Base-by-base conservation (phyloP, 2,797 vertebrate genomes). In the Decapterus maruadsi region DNA sequence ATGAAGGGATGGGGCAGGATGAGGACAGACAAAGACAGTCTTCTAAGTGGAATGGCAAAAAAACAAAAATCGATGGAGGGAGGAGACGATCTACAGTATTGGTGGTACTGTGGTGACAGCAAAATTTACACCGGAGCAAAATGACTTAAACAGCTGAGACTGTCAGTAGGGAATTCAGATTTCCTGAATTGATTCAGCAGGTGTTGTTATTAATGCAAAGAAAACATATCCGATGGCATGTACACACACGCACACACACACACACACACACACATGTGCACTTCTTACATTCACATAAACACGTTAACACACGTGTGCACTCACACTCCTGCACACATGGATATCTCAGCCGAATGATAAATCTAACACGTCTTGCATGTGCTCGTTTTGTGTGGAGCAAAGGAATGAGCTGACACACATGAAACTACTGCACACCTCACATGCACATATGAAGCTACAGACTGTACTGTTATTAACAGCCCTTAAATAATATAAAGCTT, bases 71-170 rank as follows among this genome's bases (percentile, higher is more conserved):
- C 48, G 65, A 14, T 19, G 48, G 63, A 19, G 17, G 65, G 11
- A 50, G 34, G 29, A 51, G 38, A 0, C 2, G 22, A 73, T 71
- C 55, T 26, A 3, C 26, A 26, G 26, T 55, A 20, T 70, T 31
- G 70, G 54, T 68, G 31, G 43, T 12, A 17, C 16, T n/a, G 56
- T 61, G 58, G 34, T 73, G 19, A 69, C 38, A 43, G 62, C 46
- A 36, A 60, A 73, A 51, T 70, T 4, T 54, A 65, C 46, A 45
- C 19, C n/a, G n/a, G 51, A 69, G 36, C 45, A 53, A 14, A 55
- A 68, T 55, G 60, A 34, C 60, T 68, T 76, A n/a, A 78, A 53
- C 83, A 76, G 53, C 84, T 80, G 84, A 70, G 40, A 53, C 58
- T 61, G 78, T 81, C 72, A 17, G 54, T 26, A 20, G 66, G 77